Evolutionary conservation across 2,113 vertebrate genomes (phyloP), one percentile per base, ranked within the genome.

Genomic region (Prionailurus viverrinus): DNA sequence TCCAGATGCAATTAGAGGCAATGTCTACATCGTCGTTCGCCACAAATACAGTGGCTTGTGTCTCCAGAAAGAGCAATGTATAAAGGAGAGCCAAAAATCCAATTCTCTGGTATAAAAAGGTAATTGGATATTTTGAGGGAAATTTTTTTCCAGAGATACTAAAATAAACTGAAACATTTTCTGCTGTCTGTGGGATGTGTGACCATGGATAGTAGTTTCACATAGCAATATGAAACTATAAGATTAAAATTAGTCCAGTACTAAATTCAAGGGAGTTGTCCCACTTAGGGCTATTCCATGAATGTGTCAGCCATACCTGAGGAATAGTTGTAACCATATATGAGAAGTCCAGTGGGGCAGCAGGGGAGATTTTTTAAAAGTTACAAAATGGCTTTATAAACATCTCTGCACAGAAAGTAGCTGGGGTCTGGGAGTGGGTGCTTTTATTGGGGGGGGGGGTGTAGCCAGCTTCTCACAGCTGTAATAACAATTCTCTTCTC

Each of bases 401-500:
- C 39, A 66, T 71, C 29, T 81, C 45, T 91, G 21, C 12, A n/a
- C 18, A 41, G 23, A 65, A 48, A 76, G 6, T 11, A 76, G 21
- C 5, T 29, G 12, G 13, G 48, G 7, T 39, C 51, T 61, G 21
- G 21, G 58, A 61, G 58, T 23, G 58, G 58, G 18, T 61, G 7
- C 23, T 25, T 61, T 61, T 23, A 45, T 45, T 19, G 7, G 58
- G 58, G 21, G 7, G 7, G 16, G 55, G 18, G 58, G 25, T 61
- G 21, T 61, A 41, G 55, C 68, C 25, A 74, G 21, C 7, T 93
- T 51, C 23, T 68, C 94, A 19, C 33, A 95, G 18, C 65, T 97
- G 39, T 96, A 94, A 95, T 91, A 96, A 89, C 73, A 8, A 94
- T 14, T 58, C 3, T 96, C 51, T 95, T 19, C 78, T 98, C 68